Evolutionary conservation across 2,797 vertebrate genomes (phyloP).

Genomic region (Myotis findleyi): DNA sequence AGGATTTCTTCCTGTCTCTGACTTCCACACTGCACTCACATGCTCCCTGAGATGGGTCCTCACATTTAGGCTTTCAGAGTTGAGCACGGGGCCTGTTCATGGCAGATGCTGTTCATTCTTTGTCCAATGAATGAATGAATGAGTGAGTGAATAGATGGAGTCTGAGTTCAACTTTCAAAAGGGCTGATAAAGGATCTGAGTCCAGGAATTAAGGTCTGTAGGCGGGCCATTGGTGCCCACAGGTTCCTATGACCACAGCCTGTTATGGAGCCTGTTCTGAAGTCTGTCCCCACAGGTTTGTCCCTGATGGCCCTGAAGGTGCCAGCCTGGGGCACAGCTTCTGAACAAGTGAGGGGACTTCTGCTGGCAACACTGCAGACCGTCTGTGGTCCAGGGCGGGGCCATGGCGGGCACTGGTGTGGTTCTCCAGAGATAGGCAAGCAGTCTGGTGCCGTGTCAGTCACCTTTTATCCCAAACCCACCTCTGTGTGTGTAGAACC

Average conservation of each 20-base stretch:
- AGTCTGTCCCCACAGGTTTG: not conserved
- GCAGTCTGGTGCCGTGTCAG: not conserved
- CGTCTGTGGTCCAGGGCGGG: not conserved
- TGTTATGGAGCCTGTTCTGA: not conserved
- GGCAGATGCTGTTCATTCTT: not conserved
- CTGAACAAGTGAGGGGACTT: not conserved
- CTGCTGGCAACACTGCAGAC: not conserved
- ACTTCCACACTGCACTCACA: rapidly evolving
- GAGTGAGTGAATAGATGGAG: not conserved
- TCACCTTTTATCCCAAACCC: not conserved
- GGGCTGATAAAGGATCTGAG: not conserved
- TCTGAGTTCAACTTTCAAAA: not conserved
- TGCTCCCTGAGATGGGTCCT: not conserved
- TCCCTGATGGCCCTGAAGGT: not conserved
- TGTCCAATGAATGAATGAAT: too few relatives aligned
- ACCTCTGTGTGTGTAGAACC: not conserved
- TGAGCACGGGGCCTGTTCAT: not conserved
- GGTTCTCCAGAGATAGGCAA: rapidly evolving
- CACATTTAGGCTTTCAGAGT: not conserved
- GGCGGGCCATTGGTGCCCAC: not conserved
- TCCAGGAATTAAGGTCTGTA: not conserved
- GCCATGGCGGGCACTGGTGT: too few relatives aligned
- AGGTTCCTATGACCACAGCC: too few relatives aligned
- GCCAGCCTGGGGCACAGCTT: not conserved
- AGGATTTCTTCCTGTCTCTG: not conserved